Conservation (phyloP, 1,140 invertebrate species). For the Brachionus koreanus region DNA sequence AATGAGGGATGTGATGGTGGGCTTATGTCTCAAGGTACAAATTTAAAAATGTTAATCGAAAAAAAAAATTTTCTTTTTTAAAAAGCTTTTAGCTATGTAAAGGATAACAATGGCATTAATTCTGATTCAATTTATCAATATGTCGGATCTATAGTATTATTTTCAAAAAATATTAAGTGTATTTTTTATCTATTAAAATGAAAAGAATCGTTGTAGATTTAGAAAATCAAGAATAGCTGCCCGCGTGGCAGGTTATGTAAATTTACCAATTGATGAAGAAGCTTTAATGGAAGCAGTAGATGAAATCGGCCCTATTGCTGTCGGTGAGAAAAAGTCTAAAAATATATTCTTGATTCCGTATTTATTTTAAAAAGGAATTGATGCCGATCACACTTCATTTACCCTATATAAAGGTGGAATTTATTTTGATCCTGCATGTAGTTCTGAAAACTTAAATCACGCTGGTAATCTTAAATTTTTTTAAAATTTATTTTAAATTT, state of each 20-base stretch:
- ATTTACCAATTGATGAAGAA: constrained; percentile 27
- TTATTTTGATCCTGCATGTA: constrained; percentile 79
- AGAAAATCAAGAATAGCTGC: not conserved
- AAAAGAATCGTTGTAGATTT: not conserved
- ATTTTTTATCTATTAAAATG: not conserved
- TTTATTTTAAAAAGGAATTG: not conserved
- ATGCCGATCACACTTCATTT: constrained; percentile 28
- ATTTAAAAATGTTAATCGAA: not conserved
- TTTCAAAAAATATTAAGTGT: not conserved
- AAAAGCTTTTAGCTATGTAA: constrained; percentile 52
- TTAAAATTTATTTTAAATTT: not conserved
- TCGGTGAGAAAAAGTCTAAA: not conserved
- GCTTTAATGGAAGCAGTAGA: constrained; percentile 35
- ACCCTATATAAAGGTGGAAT: constrained; percentile 66
- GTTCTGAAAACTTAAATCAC: constrained; percentile 73
- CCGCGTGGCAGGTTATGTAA: not conserved
- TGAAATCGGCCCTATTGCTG: constrained; percentile 29
- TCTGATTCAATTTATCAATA: constrained; percentile 32
- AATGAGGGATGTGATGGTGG: constrained; percentile 44
- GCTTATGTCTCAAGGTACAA: constrained; percentile 31
- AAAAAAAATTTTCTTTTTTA: not conserved
- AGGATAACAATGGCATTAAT: constrained; percentile 62
- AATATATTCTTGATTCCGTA: not conserved
- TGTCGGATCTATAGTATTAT: not conserved
- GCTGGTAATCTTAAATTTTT: constrained; percentile 63